These are phyloP conservation scores for Siniperca undulata DNA, from an alignment of 2,797 vertebrate genomes.

Conservation along the genomic window DNA sequence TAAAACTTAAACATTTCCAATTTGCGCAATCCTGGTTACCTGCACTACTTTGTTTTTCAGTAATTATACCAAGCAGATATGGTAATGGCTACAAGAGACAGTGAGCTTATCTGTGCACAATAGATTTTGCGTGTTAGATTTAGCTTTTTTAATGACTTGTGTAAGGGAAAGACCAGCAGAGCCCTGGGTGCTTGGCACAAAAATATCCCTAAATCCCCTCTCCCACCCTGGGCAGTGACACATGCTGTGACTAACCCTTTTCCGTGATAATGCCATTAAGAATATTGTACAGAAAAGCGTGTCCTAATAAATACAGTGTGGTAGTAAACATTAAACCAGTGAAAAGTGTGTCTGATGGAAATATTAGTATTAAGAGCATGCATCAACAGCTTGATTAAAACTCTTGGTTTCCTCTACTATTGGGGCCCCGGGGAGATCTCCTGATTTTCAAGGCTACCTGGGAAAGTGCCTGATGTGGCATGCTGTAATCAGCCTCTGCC, in stretches of 20 bases:
- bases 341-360: constrained; percentile 51
- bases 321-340: constrained; percentile 44
- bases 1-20: constrained; percentile 51
- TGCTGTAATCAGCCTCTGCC: constrained; percentile 75
- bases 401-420: constrained; percentile 45
- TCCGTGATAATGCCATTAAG: constrained; percentile 63
- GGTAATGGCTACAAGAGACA: constrained; percentile 35
- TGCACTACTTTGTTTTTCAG: constrained; percentile 32
- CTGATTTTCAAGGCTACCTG: constrained; percentile 66
- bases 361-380: constrained; percentile 49
- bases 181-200: constrained; percentile 72
- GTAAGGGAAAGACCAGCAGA: constrained; percentile 62
- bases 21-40: constrained; percentile 35
- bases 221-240: constrained; percentile 72
- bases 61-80: constrained; percentile 48
- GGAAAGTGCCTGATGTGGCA: constrained; percentile 54
- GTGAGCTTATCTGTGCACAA: constrained; percentile 51
- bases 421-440: constrained; percentile 46
- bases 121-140: constrained; percentile 68
- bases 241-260: constrained; percentile 78
- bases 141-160: constrained; percentile 53
- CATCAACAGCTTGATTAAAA: constrained; percentile 59
- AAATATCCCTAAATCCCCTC: constrained; percentile 75
- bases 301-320: constrained; percentile 66
- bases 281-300: constrained; percentile 64